Base-by-base conservation (phyloP, 92 coral and sea anemone species). In the Virgularia gustaviana region DNA sequence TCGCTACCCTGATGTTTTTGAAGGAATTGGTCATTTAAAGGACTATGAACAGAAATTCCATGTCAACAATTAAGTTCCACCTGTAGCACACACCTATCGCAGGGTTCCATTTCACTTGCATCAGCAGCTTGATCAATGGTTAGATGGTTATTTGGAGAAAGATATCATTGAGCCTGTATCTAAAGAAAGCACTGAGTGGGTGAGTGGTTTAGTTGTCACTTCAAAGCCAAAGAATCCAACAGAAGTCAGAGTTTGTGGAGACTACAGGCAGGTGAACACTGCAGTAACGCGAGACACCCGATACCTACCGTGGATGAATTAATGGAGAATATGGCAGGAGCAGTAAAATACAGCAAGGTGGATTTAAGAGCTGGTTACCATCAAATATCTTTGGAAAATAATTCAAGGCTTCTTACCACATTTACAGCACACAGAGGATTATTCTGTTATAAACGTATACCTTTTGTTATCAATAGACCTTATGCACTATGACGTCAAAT, bases 251-350 rank as follows among this genome's bases (percentile, higher is more conserved):
- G 82, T 77, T 24, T 77, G 81, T 35, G 81, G 81, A 2, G 81
- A 77, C 62, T 77, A 77, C 7, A 38, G 82, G n/a, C 76, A 65
- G 19, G 75, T 49, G 5, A 77, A 77, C 47, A 77, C 36, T 18
- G 82, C 66, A 1, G 56, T 77, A 13, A 54, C 53, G 30, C 18
- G 82, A 22, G 52, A 19, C 76, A 77, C 49, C 82, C 65, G 28
- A 78, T 78, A 10, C 82, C 82, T 1, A 77, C 75, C 1, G 82
- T 77, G 36, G 82, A 77, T 18, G 82, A 77, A 36, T 59, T 77
- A 6, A 41, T 77, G 63, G 65, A 77, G 24, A 55, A 54, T 32
- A 77, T 77, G 82, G 18, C 24, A 1, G 82, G 76, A 2, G 82
- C 82, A 24, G 41, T 52, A 27, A 55, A 53, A 22, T 77, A 36